phyloP scores from a whole-genome alignment of 2,113 vertebrate species.

The Aegithalos caudatus region DNA sequence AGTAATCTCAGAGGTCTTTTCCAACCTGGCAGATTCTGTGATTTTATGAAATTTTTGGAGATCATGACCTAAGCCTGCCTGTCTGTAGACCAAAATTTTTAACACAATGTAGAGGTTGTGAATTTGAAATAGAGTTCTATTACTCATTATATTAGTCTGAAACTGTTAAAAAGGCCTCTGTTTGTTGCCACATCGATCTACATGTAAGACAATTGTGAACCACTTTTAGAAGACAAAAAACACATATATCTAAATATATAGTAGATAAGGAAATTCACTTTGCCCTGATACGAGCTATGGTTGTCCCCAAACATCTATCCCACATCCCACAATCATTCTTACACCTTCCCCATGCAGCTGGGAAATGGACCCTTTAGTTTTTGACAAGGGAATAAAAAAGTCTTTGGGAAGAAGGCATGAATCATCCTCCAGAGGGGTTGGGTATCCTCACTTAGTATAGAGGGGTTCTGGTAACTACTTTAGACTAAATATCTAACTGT shows the following conservation, averaged over 20 bases:
- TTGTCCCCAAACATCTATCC: neutral
- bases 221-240: neutral
- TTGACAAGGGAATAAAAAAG: neutral
- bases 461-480: neutral
- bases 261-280: neutral
- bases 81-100: neutral
- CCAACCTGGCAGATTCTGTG: neutral
- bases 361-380: neutral
- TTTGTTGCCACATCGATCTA: neutral
- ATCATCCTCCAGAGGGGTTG: rapidly evolving
- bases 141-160: neutral
- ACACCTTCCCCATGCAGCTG: neutral
- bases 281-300: neutral
- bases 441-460: neutral
- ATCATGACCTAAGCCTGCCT: neutral
- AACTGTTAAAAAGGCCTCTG: neutral
- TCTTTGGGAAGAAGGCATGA: neutral
- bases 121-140: neutral
- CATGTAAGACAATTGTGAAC: neutral
- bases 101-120: neutral
- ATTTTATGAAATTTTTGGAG: neutral
- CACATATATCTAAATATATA: neutral
- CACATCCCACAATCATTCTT: neutral
- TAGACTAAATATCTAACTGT: neutral
- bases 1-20: neutral